Conservation (phyloP, 2,113 vertebrate species). For the Scomber japonicus region DNA sequence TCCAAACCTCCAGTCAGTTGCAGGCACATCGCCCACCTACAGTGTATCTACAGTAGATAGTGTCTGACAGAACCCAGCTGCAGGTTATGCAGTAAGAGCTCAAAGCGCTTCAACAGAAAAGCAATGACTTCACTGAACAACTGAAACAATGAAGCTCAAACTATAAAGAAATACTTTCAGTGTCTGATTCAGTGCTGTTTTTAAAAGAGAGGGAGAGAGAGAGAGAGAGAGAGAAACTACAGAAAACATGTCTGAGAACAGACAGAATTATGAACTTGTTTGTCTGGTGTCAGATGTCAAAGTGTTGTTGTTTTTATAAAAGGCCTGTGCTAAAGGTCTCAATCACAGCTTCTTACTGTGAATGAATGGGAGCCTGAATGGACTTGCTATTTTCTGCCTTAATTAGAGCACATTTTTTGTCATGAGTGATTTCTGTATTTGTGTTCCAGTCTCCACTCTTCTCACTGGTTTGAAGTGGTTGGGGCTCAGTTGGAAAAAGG, state of each 20-base stretch:
- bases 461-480: too few species aligned
- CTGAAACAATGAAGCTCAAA: constrained; percentile 31
- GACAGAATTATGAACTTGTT: not conserved
- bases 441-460: not conserved
- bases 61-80: constrained; percentile 13
- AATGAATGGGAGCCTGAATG: too few species aligned
- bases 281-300: constrained; percentile 35
- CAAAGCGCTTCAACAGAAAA: not conserved
- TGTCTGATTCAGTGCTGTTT: constrained; percentile 1
- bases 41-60: not conserved
- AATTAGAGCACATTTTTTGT: not conserved
- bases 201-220: constrained; percentile 19
- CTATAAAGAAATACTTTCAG: constrained; percentile 28
- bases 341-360: not conserved
- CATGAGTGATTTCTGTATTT: not conserved
- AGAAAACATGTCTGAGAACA: constrained; percentile 31
- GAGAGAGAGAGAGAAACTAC: constrained; percentile 36
- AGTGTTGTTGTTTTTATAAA: constrained; percentile 41
- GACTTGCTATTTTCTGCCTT: too few species aligned
- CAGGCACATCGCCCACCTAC: not conserved
- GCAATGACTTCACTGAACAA: not conserved
- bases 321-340: not conserved
- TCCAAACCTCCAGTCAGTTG: not conserved
- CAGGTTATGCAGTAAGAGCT: not conserved
- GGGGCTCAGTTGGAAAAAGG: too few species aligned